Base-by-base conservation (phyloP, 2,113 vertebrate species). In the Xenopus borealis region DNA sequence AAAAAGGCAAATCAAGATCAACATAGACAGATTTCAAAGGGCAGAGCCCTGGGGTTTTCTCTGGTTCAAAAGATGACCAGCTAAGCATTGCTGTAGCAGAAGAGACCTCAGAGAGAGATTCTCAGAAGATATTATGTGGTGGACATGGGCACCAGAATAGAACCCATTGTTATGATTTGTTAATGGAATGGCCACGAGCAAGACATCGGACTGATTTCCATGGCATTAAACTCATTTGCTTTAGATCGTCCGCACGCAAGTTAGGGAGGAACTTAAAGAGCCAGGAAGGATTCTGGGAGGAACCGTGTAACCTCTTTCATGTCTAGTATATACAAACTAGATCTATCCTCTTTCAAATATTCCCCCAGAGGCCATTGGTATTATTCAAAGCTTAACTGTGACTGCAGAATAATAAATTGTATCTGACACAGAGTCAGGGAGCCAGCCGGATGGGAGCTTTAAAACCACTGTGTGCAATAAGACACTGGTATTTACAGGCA, bases 301-400 rank as follows among this genome's bases (percentile, higher is more conserved):
- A 81, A 64, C 79, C 73, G 77, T 80, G 79, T 78, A 72, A 80
- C 68, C 7, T 80, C 83, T 85, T 86, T 88, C 80, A 80, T 84
- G 84, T 81, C 71, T 45, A 82, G 78, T 79, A 72, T 83, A 82
- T 81, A 83, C 85, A 86, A 84, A 86, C 84, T 57, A 81, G 85
- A 83, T 85, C 81, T 75, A 69, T 80, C 61, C 78, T 82, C 79
- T 82, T 83, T 82, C 80, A 85, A 69, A 84, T 81, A 81, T 83
- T 85, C 72, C 81, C 87, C 85, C 78, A 78, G 80, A 84, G 87
- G 86, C 83, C 68, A 79, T 79, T 80, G 80, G 70, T 83, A 85
- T 86, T 86, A 83, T 84, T 84, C 84, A 84, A 78, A 82, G 79
- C 84, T 80, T 82, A 83, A 84, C 84, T 78, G 12, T 81, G 81